These are phyloP conservation scores for Halcyon chelicuti DNA, from an alignment of 2,797 vertebrate genomes.

Conservation along the genomic window DNA sequence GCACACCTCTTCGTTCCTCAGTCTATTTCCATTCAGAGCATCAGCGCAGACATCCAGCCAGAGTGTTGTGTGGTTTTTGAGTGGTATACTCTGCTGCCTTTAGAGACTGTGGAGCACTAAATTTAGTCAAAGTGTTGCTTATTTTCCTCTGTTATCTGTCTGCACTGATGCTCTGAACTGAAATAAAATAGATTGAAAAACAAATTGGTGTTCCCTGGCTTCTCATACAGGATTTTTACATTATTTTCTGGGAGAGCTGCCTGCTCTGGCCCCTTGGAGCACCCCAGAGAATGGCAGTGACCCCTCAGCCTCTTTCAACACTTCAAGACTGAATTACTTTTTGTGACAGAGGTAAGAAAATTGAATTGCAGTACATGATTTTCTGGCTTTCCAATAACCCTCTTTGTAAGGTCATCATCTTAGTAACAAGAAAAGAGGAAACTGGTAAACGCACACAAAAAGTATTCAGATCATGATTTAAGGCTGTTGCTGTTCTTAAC, in stretches of 20 bases:
- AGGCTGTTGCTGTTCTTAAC: constrained; percentile 17
- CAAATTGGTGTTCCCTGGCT: constrained; percentile 70
- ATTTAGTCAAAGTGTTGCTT: constrained; percentile 63
- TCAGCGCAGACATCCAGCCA: not conserved
- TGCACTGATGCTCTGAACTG: constrained; percentile 68
- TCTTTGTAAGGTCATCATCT: constrained; percentile 56
- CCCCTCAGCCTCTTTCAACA: constrained; percentile 46
- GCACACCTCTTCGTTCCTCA: constrained; percentile 54
- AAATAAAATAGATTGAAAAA: constrained; percentile 80
- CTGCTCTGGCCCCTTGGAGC: constrained; percentile 11
- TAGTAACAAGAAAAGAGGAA: constrained; percentile 42
- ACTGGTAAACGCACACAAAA: constrained; percentile 18
- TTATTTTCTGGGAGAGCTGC: constrained; percentile 4
- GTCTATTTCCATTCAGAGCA: constrained; percentile 66
- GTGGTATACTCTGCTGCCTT: constrained; percentile 39
- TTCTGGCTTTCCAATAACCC: constrained; percentile 51
- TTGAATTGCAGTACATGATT: constrained; percentile 57
- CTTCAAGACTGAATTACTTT: constrained; percentile 67
- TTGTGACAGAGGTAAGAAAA: constrained; percentile 54
- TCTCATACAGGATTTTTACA: constrained; percentile 48
- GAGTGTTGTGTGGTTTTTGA: constrained; percentile 4
- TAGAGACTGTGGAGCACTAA: constrained; percentile 8
- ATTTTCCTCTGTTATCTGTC: constrained; percentile 70
- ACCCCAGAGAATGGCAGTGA: constrained; percentile 25
- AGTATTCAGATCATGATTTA: constrained; percentile 41